These are phyloP conservation scores for Orthosia gracilis DNA, from an alignment of 2,888 invertebrate genomes.

Conservation along the genomic window DNA sequence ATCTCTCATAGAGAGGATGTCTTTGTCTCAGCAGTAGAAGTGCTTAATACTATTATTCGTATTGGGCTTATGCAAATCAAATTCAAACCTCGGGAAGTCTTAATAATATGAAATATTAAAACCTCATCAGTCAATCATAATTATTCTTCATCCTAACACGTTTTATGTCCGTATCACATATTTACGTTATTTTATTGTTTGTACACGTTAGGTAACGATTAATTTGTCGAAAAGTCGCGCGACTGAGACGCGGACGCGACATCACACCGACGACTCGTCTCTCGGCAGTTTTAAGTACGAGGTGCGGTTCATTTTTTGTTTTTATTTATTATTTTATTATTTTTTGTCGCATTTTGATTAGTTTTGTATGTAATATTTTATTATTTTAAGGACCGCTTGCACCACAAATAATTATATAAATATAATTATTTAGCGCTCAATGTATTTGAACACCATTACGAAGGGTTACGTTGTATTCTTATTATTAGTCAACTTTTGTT, in stretches of 20 bases:
- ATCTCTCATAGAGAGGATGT: too few relatives aligned
- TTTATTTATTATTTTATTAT: constrained; percentile 40
- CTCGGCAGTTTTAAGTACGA: constrained; percentile 93
- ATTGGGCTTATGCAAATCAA: too few relatives aligned
- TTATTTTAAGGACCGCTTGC: background rate
- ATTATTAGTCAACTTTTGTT: too few relatives aligned
- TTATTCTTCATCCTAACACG: constrained; percentile 38
- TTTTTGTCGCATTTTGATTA: constrained; percentile 9
- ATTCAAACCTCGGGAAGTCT: too few relatives aligned
- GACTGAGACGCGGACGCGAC: constrained; percentile 89
- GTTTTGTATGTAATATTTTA: constrained; percentile 10
- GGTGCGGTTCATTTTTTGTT: constrained; percentile 88
- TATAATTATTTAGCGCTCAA: background rate
- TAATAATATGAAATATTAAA: too few relatives aligned
- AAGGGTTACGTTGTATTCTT: too few relatives aligned
- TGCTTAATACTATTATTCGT: too few relatives aligned
- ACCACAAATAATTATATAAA: background rate
- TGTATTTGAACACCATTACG: background rate
- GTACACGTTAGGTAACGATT: constrained; percentile 82
- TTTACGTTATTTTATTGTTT: constrained; percentile 65
- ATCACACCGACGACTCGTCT: constrained; percentile 93
- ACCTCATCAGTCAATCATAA: background rate
- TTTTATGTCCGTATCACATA: constrained; percentile 33
- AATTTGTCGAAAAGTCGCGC: constrained; percentile 79
- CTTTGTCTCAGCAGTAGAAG: too few relatives aligned